Evolutionary conservation across 1,140 invertebrate species (phyloP), one percentile per base, ranked within the genome.

Genomic region (Eubasilissa regina): DNA sequence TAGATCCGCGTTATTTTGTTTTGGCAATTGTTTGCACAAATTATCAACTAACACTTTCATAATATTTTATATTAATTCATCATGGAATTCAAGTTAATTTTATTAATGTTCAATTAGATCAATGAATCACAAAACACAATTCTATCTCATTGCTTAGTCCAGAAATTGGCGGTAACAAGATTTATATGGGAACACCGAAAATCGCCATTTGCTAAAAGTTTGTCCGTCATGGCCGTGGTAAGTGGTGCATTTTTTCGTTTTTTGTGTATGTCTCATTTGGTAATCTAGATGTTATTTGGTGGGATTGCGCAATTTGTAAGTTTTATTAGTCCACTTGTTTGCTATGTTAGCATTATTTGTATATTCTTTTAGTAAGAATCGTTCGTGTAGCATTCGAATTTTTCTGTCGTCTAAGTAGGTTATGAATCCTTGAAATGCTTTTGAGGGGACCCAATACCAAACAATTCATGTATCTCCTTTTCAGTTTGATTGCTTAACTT

Each of bases 151-250:
- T 64, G n/a, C 45, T 45, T 45, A 68, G 44, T 4, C 3, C 1
- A 17, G 35, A 70, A 70, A 60, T 78, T 78, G 77, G 77, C 77
- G 77, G 77, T 62, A 78, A 55, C 55, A 56, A 43, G 25, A 35
- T 55, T 74, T 17, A 74, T 53, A 73, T 73, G 77, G 68, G n/a
- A 62, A 58, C 68, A 73, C 68, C 53, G 43, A 62, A 44, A 78
- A 78, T 62, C 86, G 87, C 87, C 87, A 87, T 87, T 87, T 87
- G 85, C 85, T 85, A 78, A 87, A 87, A 85, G 85, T 84, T 86
- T 83, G 82, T 84, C 86, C 84, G 85, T 85, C 84, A 86, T 87
- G 86, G 85, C 85, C 84, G 84, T 86, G 86, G 86, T 87, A 84
- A 87, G 86, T 87, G 60, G 21, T 72, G 48, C 60, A 78, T 78